Percentiles rank a stretch among this genome's conserved stretches.
Conservation (phyloP, 2,888 invertebrate species). For the Drosophila formosana region DNA sequence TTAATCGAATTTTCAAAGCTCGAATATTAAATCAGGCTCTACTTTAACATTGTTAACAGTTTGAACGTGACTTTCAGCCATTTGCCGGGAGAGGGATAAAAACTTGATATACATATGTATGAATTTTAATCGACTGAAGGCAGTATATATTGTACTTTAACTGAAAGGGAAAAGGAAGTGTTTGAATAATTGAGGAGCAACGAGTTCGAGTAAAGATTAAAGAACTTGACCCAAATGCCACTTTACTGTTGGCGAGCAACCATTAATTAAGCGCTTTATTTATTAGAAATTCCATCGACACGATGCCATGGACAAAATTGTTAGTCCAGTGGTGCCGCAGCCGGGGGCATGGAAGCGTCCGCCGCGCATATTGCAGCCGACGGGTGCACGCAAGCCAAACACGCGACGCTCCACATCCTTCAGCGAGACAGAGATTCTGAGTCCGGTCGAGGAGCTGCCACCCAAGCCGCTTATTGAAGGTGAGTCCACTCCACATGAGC, state of each 20-base stretch:
- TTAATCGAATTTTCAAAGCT: neutral
- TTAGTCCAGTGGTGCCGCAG: slow-evolving; percentile 96
- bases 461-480: slow-evolving; percentile 71
- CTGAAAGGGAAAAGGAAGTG: neutral
- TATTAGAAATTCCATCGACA: slow-evolving; percentile 87
- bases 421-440: slow-evolving; percentile 85
- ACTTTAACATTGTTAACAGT: neutral
- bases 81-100: no score
- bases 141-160: neutral
- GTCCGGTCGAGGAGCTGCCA: slow-evolving; percentile 84
- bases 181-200: slow-evolving; percentile 1
- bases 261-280: slow-evolving; percentile 6
- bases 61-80: no score
- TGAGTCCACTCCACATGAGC: slow-evolving; percentile 42
- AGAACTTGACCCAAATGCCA: slow-evolving; percentile 21
- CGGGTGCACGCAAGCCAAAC: slow-evolving; percentile 83
- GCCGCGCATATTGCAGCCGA: slow-evolving; percentile 82
- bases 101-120: no score
- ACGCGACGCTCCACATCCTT: slow-evolving; percentile 85
- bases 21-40: neutral
- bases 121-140: neutral
- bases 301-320: slow-evolving; percentile 94
- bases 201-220: neutral
- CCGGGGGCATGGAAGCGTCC: slow-evolving; percentile 93
- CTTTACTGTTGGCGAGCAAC: neutral